phyloP scores from a whole-genome alignment of 30 jellyfish, hydroid and myxozoan genomes.

The Cassiopea andromeda region DNA sequence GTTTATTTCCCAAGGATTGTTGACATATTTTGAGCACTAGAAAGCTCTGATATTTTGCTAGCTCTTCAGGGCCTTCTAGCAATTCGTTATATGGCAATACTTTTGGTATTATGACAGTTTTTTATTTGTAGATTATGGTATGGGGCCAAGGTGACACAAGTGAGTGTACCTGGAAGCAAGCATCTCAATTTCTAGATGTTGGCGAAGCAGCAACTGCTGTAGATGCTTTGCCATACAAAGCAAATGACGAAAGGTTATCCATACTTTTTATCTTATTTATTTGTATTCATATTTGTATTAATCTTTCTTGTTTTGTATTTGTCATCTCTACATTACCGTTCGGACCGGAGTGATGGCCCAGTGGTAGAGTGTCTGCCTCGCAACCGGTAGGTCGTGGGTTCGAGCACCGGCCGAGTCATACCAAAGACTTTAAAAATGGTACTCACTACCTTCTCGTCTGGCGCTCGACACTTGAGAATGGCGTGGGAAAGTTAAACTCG shows the following conservation, averaged over 20 bases:
- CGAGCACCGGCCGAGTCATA: too few relatives aligned
- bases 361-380: too few relatives aligned
- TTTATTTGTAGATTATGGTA: constrained; percentile 18
- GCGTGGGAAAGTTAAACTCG: too few relatives aligned
- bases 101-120: background rate
- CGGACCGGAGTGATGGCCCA: background rate
- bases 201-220: constrained; percentile 84
- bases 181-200: constrained; percentile 50
- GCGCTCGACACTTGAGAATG: too few relatives aligned
- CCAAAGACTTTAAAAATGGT: too few relatives aligned
- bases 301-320: background rate
- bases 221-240: constrained; percentile 27
- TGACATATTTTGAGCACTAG: too few relatives aligned
- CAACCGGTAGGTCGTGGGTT: too few relatives aligned
- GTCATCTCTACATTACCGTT: background rate
- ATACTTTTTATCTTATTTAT: background rate
- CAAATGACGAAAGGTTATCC: constrained; percentile 17
- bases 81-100: too few relatives aligned
- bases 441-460: too few relatives aligned
- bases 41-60: too few relatives aligned
- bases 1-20: too few relatives aligned
- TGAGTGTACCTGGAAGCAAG: constrained; percentile 38
- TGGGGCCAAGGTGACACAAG: constrained; percentile 66
- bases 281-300: background rate
- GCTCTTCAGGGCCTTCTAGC: too few relatives aligned